Evolutionary conservation across 1,140 invertebrate species (phyloP), one percentile per base, ranked within the genome.

Genomic region (Ceratosolen fusciceps): DNA sequence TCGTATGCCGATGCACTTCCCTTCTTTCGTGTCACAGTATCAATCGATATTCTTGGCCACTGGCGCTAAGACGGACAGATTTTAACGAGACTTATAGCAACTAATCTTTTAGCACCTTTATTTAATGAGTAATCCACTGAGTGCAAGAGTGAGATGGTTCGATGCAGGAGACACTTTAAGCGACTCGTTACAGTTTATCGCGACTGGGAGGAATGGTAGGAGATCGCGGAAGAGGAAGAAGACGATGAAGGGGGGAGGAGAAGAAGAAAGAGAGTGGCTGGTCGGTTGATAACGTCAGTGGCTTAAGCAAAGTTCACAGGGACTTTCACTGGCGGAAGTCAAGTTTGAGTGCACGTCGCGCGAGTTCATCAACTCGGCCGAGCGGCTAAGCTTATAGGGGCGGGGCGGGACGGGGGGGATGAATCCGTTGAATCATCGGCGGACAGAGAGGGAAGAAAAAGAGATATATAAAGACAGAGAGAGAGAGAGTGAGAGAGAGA

Each of bases 321-420:
- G 56, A 74, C 72, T 74, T 74, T 74, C 72, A 74, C 72, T 75
- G 19, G 58, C 26, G 39, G 56, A 47, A 26, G n/a, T 68, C 67
- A 68, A 47, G 39, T 54, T 26, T 47, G 16, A 71, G 70, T 71
- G 68, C 43, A n/a, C 24, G 68, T 26, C 58, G 29, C 16, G 29
- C 43, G 62, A 62, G 54, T 60, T 47, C 71, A 43, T 74, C 60
- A 43, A 71, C 37, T 77, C 60, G 72, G 24, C 31, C 19, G 0
- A 37, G 60, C 19, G 34, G 60, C 19, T 16, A 65, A 65, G 34
- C 24, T 65, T 21, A 10, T 31, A 65, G 34, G 19, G n/a, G n/a
- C n/a, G 7, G 16, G 16, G 10, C n/a, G 12, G 49, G 3, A 21
- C 12, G 49, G 49, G 12, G 10, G 14, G 49, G 49, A 19, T 5